phyloP scores from a whole-genome alignment of 2,113 vertebrate genomes.

The Stercorarius parasiticus region DNA sequence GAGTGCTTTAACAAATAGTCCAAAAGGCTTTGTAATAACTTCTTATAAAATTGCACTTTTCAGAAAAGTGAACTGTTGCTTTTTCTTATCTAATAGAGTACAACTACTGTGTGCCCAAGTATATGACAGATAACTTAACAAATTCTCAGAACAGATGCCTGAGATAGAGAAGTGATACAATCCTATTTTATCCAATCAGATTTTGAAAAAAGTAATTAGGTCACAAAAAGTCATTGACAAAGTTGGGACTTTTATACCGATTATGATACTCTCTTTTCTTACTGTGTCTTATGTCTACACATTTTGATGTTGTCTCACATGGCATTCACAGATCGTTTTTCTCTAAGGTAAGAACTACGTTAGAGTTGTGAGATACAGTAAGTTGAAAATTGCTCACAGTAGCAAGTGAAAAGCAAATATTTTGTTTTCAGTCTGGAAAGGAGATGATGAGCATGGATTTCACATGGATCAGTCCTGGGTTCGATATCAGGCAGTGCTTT shows the following conservation, averaged over 20 bases:
- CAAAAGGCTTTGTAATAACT: conserved; percentile 24
- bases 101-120: neutral
- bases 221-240: neutral
- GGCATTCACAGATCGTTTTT: neutral
- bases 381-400: neutral
- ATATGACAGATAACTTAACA: neutral
- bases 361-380: neutral
- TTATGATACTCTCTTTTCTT: neutral
- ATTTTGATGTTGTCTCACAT: neutral
- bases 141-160: neutral
- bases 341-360: neutral
- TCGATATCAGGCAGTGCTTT: neutral
- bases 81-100: neutral
- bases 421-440: neutral
- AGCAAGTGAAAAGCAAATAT: neutral
- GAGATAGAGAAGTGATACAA: neutral
- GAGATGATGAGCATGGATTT: neutral
- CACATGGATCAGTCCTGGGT: neutral
- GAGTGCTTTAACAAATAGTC: conserved; percentile 21
- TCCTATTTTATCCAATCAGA: neutral
- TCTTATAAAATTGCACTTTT: neutral
- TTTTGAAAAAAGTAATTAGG: neutral
- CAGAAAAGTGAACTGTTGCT: neutral
- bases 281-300: neutral
- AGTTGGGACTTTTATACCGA: neutral